These are phyloP conservation scores for Pterocles gutturalis DNA, from an alignment of 2,113 vertebrate species.

Conservation along the genomic window DNA sequence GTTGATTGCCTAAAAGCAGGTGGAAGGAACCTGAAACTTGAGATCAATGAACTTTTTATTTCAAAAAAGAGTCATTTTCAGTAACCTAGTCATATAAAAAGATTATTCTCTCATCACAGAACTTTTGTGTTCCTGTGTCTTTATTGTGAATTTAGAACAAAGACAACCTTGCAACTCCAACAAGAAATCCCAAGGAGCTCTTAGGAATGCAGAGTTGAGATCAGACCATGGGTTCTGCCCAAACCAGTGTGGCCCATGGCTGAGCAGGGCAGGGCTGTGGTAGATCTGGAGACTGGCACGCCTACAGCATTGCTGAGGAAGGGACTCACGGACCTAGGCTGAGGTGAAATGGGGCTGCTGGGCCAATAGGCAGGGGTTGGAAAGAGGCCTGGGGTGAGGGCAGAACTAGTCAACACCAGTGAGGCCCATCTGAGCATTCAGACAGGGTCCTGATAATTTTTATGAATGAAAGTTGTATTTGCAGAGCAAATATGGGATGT, in stretches of 20 bases:
- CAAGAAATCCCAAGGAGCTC: neutral
- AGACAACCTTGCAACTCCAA: neutral
- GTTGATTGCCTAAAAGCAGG: neutral
- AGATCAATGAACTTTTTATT: neutral
- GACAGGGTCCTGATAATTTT: neutral
- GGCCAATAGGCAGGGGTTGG: neutral
- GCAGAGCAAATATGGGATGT: neutral
- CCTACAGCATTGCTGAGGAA: accelerated
- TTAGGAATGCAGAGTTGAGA: neutral
- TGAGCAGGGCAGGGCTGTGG: neutral
- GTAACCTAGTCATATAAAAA: neutral
- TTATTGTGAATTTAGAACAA: neutral
- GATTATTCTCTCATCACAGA: neutral
- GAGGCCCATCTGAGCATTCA: neutral
- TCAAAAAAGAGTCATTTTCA: neutral
- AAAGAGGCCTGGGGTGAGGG: accelerated
- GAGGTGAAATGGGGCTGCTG: neutral
- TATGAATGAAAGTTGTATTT: neutral
- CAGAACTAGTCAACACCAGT: neutral
- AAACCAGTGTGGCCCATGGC: accelerated
- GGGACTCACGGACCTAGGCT: neutral
- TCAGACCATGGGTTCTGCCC: accelerated
- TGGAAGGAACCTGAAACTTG: neutral
- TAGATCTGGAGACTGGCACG: accelerated
- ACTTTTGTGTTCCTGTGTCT: neutral